Evolutionary conservation across 2,113 vertebrate species (phyloP), one percentile per base, ranked within the genome.

Genomic region (Gallinago paraguaiae): DNA sequence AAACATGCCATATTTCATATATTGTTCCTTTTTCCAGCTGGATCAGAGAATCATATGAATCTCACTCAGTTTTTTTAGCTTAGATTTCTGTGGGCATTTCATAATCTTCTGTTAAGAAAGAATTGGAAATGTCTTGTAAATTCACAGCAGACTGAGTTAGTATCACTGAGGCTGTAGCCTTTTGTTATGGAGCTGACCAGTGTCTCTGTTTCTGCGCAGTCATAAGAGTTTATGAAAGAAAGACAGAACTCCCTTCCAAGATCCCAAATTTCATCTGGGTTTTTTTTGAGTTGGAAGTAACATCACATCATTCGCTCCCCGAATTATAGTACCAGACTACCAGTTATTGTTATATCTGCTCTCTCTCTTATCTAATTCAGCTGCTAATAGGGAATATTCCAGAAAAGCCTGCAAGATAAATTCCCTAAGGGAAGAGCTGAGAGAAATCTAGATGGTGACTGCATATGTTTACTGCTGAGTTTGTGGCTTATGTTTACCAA

Each of bases 1-100:
- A 90, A 95, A 37, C 2, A 10, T 77, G 59, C 67, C 59, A 25
- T 83, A 61, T 95, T 95, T 86, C 39, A 30, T 85, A 51, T 56
- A 86, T 92, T 95, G 71, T 95, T 90, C 33, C 67, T 88, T 93
- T 86, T 95, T 77, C 86, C 76, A 88, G 75, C 79, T 95, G 91
- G 53, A 92, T 88, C 35, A 43, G 61, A 60, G 70, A 72, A 82
- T 54, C 33, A 16, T 79, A 64, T 0, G 0, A 90, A 54, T 86
- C 35, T 93, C 51, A 57, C 30, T 77, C 31, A 6, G 13, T 13
- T 78, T 72, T 91, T 94, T 85, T 89, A 92, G 45, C 31, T 92
- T 88, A 54, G 25, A 12, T 80, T 93, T 88, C n/a, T 67, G 46
- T 65, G 31, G 53, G 41, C n/a, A 50, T 75, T 92, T 93, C 13